Conservation (phyloP, 1,140 invertebrate species). For the Leptonema lineaticorne region DNA sequence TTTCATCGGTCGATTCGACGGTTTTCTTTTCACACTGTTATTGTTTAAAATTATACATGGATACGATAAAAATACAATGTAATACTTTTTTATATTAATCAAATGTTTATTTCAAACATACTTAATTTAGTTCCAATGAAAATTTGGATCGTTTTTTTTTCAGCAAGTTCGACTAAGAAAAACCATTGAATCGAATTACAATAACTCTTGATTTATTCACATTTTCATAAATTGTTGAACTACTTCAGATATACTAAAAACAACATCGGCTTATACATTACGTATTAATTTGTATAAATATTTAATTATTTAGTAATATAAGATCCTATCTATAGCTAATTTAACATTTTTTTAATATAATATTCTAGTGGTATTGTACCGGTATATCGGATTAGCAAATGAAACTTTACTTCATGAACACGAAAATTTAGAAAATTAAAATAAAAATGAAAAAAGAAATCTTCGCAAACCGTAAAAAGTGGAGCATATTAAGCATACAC, state of each 20-base stretch:
- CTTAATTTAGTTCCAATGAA: no score
- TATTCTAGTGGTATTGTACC: constrained; percentile 18
- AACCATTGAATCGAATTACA: constrained; percentile 20
- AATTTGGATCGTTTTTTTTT: neutral
- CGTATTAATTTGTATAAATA: constrained; percentile 31
- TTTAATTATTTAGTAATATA: constrained; percentile 29
- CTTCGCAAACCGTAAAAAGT: neutral
- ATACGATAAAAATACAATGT: neutral
- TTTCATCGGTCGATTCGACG: neutral
- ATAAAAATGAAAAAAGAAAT: neutral
- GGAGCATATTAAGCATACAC: neutral
- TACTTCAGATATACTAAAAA: constrained; percentile 29
- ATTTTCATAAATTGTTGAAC: constrained; percentile 19
- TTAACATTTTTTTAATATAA: constrained; percentile 27
- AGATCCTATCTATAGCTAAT: constrained; percentile 26
- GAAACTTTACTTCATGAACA: neutral
- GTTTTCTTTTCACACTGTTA: neutral
- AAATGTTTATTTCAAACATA: no score
- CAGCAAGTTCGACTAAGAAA: neutral
- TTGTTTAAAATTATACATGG: neutral
- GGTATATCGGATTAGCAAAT: constrained; percentile 1
- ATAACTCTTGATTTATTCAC: constrained; percentile 12
- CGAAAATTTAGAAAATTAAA: neutral
- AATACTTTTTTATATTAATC: no score
- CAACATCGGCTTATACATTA: constrained; percentile 29